phyloP scores from a whole-genome alignment of 2,797 vertebrate genomes.

The Brotogeris chrysoptera region DNA sequence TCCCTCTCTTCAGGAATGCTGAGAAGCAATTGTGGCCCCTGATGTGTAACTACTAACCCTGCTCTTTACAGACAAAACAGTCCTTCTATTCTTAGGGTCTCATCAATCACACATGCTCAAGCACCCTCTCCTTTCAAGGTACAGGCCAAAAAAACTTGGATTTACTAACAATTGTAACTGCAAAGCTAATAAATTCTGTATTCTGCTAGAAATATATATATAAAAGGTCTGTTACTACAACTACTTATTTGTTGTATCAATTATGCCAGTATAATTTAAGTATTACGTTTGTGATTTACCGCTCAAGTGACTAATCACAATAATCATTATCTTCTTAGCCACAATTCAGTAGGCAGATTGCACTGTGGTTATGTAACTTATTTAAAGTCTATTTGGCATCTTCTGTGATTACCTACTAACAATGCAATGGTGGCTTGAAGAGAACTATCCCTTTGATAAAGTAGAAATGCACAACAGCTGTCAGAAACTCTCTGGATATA shows the following conservation, averaged over 20 bases:
- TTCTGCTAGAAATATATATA: not conserved
- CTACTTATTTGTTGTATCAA: not conserved
- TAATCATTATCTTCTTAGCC: not conserved
- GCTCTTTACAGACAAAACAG: not conserved
- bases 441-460: not conserved
- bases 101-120: not conserved
- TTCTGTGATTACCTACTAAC: not conserved
- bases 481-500: not conserved
- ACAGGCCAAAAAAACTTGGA: not conserved
- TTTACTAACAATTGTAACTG: not conserved
- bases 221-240: not conserved
- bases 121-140: not conserved
- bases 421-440: not conserved
- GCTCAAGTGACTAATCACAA: slow-evolving; percentile 6
- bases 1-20: not conserved
- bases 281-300: slow-evolving; percentile 16
- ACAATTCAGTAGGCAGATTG: not conserved
- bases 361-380: slow-evolving; percentile 34
- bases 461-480: not conserved
- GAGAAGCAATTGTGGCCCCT: not conserved
- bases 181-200: not conserved
- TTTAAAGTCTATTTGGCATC: not conserved
- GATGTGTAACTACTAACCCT: not conserved
- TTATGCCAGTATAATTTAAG: not conserved
- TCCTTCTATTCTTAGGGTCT: not conserved